phyloP scores from a whole-genome alignment of 2,797 vertebrate genomes.

The Pitangus sulphuratus region DNA sequence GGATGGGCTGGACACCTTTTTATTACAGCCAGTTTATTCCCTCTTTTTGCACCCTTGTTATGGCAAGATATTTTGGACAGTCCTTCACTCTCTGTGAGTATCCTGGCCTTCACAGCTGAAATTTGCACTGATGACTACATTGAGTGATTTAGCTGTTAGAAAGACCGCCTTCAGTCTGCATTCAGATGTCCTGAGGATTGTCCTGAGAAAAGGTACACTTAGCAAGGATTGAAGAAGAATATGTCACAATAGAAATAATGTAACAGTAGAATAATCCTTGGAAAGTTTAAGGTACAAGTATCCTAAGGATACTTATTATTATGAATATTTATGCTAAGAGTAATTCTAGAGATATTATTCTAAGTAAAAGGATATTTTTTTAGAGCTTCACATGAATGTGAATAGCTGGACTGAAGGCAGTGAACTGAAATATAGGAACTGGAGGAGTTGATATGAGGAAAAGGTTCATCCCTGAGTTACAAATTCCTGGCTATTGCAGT shows the following conservation, averaged over 20 bases:
- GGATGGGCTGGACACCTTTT: neutral
- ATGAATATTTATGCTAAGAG: neutral
- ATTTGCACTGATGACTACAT: neutral
- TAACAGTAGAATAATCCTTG: neutral
- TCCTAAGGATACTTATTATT: neutral
- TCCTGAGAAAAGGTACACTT: neutral
- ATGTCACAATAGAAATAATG: neutral
- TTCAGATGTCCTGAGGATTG: neutral
- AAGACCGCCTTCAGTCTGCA: neutral
- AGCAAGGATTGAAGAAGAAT: neutral
- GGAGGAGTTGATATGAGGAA: neutral
- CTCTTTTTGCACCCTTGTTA: neutral
- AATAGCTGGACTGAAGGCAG: neutral
- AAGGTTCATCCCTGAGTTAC: neutral
- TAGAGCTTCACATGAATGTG: neutral
- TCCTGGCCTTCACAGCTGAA: neutral
- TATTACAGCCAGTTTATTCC: neutral
- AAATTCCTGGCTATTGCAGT: fast-evolving
- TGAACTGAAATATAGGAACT: neutral
- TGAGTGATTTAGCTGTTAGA: neutral
- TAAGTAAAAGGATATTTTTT: neutral
- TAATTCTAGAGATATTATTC: neutral
- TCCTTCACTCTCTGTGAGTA: neutral
- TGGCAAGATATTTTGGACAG: neutral
- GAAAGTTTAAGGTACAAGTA: neutral